Base-by-base conservation (phyloP, 2,888 invertebrate genomes). In the Nemotelus nigrinus region DNA sequence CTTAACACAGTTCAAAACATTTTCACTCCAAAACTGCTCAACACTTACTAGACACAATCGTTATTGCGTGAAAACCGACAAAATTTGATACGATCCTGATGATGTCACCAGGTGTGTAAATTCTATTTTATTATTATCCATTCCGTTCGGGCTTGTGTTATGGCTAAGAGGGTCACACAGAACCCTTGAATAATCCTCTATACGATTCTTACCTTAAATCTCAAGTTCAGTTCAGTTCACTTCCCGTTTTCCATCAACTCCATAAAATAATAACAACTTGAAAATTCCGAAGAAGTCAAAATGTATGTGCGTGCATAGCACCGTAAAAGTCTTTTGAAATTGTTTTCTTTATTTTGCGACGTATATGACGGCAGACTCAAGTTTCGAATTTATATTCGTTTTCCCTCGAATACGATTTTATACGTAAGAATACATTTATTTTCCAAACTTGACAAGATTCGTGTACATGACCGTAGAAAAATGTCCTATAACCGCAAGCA, bases 61-160 rank as follows among this genome's bases (percentile, higher is more conserved):
- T 58, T 58, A 43, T 63, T 25, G 8, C 43, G 41, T 3, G 39
- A 39, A 50, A 68, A 50, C 68, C 48, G 25, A 68, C 48, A 68
- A 63, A 63, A 74, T 10, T 3, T 39, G 58, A 57, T 45, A 60
- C 45, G 41, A 47, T 74, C 48, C 63, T 25, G 43, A 74, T 74
- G 74, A 60, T 63, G 74, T 74, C 74, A 60, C 48, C 60, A 74
- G 74, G 74, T 74, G 74, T 74, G 63, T 74, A 74, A 74, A 74
- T 74, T 74, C 50, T 41, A 48, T 74, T 74, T 74, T 74, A 74
- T 74, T 74, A 63, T 74, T 39, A 74, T 74, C 74, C 74, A 60
- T 70, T 70, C 65, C 47, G 45, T 53, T 55, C 25, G 25, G 25
- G 25, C 25, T 25, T 67, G 67, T 6, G 48, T 45, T 48, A 39